Base-by-base conservation (phyloP, 2,888 invertebrate genomes). In the Kuschelorhynchus macadamiae region DNA sequence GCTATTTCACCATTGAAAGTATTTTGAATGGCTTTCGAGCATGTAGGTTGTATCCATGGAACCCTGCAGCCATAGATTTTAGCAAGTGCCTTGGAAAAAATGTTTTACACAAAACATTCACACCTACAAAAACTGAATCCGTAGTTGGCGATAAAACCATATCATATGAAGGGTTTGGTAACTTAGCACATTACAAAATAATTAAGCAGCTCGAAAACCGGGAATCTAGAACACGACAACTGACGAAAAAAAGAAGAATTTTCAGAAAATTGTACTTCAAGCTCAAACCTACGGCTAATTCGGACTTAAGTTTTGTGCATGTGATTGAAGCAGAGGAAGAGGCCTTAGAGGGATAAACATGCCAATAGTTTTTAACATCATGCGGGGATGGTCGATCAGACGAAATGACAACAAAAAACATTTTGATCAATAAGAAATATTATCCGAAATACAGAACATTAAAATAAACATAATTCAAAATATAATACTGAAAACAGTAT, bases 31-130 rank as follows among this genome's bases (percentile, higher is more conserved):
- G 72, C 25, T 74, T 72, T 59, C 70, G 66, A 60, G 70, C 67
- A 41, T 72, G 74, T 41, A 72, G 67, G 39, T 42, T 74, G 14
- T 67, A 33, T 32, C 73, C 73, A 9, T 72, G 66, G 42, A 67
- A 73, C 53, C 68, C 71, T 8, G 56, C 71, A 67, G 71, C 66
- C 12, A 60, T 66, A 53, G 68, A 75, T 49, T 67, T 50, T 53
- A 46, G 57, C 17, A 71, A 57, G 33, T 71, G 68, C 47, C 33
- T 70, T 25, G 64, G 60, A 33, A 47, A 55, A 25, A 11, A 36
- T 33, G 3, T 36, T 36, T 11, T 36, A n/a, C 11, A 36, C 3
- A 9, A 36, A 36, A 4, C n/a, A 36, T 7, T 36, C 5, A n/a
- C 2, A 36, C 36, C 36, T 36, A 36, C 36, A 7, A 36, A n/a